Conservation (phyloP, 2,113 vertebrate species). For the Melozone crissalis region DNA sequence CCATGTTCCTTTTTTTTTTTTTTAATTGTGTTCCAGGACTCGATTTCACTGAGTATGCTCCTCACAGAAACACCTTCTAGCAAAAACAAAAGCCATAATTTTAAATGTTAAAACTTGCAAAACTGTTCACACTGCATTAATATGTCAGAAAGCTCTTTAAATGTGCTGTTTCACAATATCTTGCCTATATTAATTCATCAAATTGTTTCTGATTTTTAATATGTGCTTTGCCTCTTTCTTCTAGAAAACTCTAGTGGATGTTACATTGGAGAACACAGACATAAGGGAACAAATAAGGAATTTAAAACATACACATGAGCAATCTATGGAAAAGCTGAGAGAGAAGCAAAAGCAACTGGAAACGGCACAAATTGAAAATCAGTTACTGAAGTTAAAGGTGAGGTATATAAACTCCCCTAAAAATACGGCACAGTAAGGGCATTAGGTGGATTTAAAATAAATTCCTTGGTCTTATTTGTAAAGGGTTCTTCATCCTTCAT, state of each 20-base stretch:
- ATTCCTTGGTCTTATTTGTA: background rate
- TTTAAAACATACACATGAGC: slow-evolving; percentile 80
- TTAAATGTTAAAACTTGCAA: background rate
- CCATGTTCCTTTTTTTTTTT: background rate
- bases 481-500: background rate
- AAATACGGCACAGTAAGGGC: background rate
- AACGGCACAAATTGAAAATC: slow-evolving; percentile 85
- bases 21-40: background rate
- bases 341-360: slow-evolving; percentile 87
- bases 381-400: slow-evolving; percentile 89
- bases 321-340: slow-evolving; percentile 83
- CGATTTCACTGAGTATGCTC: background rate
- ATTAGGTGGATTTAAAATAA: background rate
- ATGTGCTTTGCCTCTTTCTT: background rate
- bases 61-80: background rate
- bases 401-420: background rate
- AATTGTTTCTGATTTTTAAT: slow-evolving; percentile 2
- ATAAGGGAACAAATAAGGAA: slow-evolving; percentile 82
- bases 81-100: background rate
- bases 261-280: slow-evolving; percentile 83
- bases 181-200: background rate
- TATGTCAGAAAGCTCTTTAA: background rate
- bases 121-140: background rate
- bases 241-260: slow-evolving; percentile 92
- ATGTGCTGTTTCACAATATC: background rate